Base-by-base conservation (phyloP, 2,113 vertebrate species). In the Mobula birostris region DNA sequence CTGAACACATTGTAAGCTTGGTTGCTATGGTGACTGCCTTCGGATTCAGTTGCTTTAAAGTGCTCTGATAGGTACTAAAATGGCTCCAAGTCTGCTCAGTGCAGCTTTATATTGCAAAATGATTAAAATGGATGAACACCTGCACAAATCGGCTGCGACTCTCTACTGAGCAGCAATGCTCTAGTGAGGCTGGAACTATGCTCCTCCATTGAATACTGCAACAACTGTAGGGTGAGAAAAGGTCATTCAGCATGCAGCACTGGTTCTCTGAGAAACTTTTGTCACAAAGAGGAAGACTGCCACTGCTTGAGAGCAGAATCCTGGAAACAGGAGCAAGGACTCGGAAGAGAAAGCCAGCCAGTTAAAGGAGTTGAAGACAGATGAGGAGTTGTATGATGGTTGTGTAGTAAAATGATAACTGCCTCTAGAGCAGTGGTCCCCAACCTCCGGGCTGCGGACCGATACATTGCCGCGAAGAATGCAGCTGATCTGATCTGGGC, bases 1-100 rank as follows among this genome's bases (percentile, higher is more conserved):
- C 70, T 93, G 19, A 93, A 74, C 48, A 24, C 14, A 56, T 40
- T 74, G 68, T 70, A 9, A 91, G 66, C 66, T 36, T 11, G 19
- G 91, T 93, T 93, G 40, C 40, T 40, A 93, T 74, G 70, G 70
- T 15, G 19, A 93, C 91, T 74, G 91, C 70, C 21, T 48, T 93
- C 1, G 29, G 91, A 74, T 76, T 93, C 91, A 48, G 40, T 29
- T 72, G 91, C 70, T 74, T 29, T 7, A 29, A 32, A 93, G 21
- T 48, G 36, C 40, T 32, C 85, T 68, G 29, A n/a, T 15, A 90
- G 29, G 29, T 63, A 8, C 15, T 68, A 68, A 90, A 63, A 90
- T 36, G 85, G n/a, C 58, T 66, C 58, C 27, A 56, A 56, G 91
- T 56, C 68, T 56, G 70, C 24, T 15, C 8, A 21, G 27, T 93